Evolutionary conservation across 2,888 invertebrate genomes (phyloP), one percentile per base, ranked within the genome.

Genomic region (Tetragonisca angustula): DNA sequence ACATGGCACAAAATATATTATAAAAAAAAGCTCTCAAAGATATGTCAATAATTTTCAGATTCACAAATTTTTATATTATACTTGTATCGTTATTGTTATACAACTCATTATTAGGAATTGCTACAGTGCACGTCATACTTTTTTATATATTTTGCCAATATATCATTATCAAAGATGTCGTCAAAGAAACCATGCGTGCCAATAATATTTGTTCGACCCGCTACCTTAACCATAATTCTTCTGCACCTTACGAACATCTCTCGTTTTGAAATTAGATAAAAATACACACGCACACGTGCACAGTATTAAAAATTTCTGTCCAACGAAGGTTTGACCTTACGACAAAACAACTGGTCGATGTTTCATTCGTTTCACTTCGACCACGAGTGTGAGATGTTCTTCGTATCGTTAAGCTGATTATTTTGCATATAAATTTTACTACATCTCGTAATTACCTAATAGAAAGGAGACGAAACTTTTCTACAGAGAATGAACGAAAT

Each of bases 161-260:
- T 43, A 43, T 43, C 9, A 0, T 9, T 9, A 43, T 43, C 43
- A 43, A 43, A 43, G 43, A 43, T 43, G 43, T 43, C 43, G 43
- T 9, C 43, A 43, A 43, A 43, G n/a, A 43, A 11, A 43, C 0
- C 43, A 43, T 2, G 43, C 2, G 43, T 43, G 43, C 43, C 43
- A 43, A 9, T 43, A 43, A 43, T 43, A 11, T 43, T 43, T 9
- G 9, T 43, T 43, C 9, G 36, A 43, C 36, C 36, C 9, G 36
- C 36, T 43, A 9, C 1, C 32, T 9, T 54, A 50, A 76, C 32
- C 0, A 61, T 61, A 71, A 49, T 81, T 49, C 21, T 9, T 43
- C n/a, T 17, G 21, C 59, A 67, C 50, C 73, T 81, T 56, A 64
- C 73, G 80, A 67, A 52, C 43, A 59, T 52, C 27, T 64, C 67